Base-by-base conservation (phyloP, 2,888 invertebrate genomes). In the Cephonodes hylas region DNA sequence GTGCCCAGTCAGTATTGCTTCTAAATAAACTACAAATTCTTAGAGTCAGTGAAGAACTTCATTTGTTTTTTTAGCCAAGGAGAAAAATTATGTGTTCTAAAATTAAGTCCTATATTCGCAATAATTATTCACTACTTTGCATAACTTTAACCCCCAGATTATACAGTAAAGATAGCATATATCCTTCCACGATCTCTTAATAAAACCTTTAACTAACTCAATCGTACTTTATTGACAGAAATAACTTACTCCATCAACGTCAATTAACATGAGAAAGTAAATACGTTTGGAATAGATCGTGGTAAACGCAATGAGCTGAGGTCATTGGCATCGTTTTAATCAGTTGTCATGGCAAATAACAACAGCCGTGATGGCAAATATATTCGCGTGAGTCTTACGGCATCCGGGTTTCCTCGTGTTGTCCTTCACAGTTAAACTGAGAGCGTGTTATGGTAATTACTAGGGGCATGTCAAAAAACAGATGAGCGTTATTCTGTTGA, bases 191-290 rank as follows among this genome's bases (percentile, higher is more conserved):
- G n/a, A 10, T 0, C n/a, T 10, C n/a, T 38, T 18, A 6, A 48
- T 48, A 18, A 31, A 53, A 53, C 15, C 31, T 31, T 18, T 15
- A 22, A 53, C 27, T 25, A 25, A 13, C 15, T 18, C 1, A 20
- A 8, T 38, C 13, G 3, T n/a, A n/a, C 27, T 48, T 27, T 27
- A 48, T 48, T 27, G 8, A 27, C 27, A 48, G 25, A 48, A 53
- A 53, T 5, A 10, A 53, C 48, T 27, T 48, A 48, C 27, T 53
- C 25, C 18, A 10, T 53, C 18, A 25, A 48, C 48, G 27, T 53
- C 31, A 31, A 53, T 53, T 53, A 53, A 53, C 53, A 31, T 53
- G 53, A 53, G 53, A 53, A 53, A 15, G 53, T 27, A 27, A 10
- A 23, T 31, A 18, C 8, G n/a, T 10, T 53, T 18, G 18, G 18